Conservation (phyloP, 2,888 invertebrate genomes). For the Amphipyra berbera region DNA sequence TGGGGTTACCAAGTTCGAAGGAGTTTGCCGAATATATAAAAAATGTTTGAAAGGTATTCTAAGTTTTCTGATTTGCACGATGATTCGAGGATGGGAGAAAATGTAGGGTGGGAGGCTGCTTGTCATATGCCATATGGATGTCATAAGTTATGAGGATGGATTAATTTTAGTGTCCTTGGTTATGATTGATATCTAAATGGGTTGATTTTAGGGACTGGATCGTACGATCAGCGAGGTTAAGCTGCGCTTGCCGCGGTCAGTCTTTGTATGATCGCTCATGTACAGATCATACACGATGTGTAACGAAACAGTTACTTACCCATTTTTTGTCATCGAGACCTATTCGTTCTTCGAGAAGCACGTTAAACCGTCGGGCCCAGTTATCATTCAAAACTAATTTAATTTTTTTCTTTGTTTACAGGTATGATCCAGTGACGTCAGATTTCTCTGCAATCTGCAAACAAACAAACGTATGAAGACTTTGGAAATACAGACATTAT, state of each 20-base stretch:
- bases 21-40: slow-evolving; percentile 50
- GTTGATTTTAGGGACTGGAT: too few species aligned
- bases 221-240: too few species aligned
- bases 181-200: too few species aligned
- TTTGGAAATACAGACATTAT: too few species aligned
- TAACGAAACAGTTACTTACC: too few species aligned
- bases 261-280: too few species aligned
- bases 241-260: too few species aligned
- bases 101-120: slow-evolving; percentile 22
- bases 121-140: slow-evolving; percentile 8
- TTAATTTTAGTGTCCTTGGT: slow-evolving; percentile 8
- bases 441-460: neutral
- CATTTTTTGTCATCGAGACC: too few species aligned
- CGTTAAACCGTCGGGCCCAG: too few species aligned
- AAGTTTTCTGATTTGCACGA: slow-evolving; percentile 54
- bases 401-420: slow-evolving; percentile 28
- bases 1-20: slow-evolving; percentile 49
- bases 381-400: too few species aligned
- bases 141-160: slow-evolving; percentile 17
- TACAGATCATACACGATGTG: too few species aligned
- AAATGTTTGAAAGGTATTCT: slow-evolving; percentile 54
- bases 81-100: slow-evolving; percentile 38
- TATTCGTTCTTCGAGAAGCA: too few species aligned
- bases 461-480: neutral
- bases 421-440: slow-evolving; percentile 28